phyloP scores from a whole-genome alignment of 2,888 invertebrate species.

The Rhamnusium bicolor region DNA sequence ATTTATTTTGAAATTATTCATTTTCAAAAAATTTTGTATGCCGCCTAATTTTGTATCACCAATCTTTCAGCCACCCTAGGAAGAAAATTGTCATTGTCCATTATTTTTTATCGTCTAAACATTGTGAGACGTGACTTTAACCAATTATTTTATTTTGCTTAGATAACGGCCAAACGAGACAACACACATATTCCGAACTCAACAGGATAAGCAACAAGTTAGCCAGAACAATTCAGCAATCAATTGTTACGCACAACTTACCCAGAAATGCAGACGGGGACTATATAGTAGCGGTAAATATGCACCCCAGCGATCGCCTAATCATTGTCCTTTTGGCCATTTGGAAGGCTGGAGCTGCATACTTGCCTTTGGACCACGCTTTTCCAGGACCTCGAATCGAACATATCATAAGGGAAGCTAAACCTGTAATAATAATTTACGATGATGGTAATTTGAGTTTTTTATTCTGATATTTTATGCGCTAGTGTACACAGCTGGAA shows the following conservation, averaged over 20 bases:
- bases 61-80: no score
- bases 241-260: constrained; percentile 65
- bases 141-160: background rate
- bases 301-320: constrained; percentile 82
- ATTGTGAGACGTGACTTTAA: no score
- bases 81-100: no score
- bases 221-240: constrained; percentile 73
- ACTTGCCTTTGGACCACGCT: constrained; percentile 85
- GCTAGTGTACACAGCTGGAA: no score
- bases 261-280: constrained; percentile 79
- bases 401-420: constrained; percentile 84
- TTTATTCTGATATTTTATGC: background rate
- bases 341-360: constrained; percentile 88
- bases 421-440: constrained; percentile 80
- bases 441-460: constrained; percentile 74
- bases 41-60: background rate
- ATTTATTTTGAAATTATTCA: no score
- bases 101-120: no score
- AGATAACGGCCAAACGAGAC: constrained; percentile 54
- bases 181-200: constrained; percentile 74
- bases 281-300: constrained; percentile 83
- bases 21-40: no score
- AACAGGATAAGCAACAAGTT: constrained; percentile 75
- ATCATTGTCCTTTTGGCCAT: constrained; percentile 81
- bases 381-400: constrained; percentile 81